Percentiles rank a stretch among this genome's conserved stretches.
phyloP scores from a whole-genome alignment of 1,140 invertebrate genomes.

The Achroia grisella region DNA sequence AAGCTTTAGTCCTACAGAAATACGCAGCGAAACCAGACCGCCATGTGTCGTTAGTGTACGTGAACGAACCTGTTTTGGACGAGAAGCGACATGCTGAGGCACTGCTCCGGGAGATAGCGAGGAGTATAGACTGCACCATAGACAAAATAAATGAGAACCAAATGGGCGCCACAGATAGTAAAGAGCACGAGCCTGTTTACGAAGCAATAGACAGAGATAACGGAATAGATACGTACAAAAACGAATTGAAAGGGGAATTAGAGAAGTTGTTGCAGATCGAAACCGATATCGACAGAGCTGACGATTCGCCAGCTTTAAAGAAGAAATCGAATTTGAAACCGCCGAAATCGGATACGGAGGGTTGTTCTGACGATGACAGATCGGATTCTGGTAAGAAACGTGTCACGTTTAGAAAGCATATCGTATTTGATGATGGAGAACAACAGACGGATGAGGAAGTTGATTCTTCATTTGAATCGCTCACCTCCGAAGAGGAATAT shows the following conservation, averaged over 20 bases:
- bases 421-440: constrained; percentile 61
- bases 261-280: constrained; percentile 37
- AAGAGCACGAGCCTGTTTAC: constrained; percentile 32
- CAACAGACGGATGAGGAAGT: constrained; percentile 59
- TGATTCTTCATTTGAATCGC: constrained; percentile 59
- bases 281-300: constrained; percentile 15
- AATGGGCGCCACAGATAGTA: constrained; percentile 55
- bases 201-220: constrained; percentile 29
- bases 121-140: constrained; percentile 53
- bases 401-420: constrained; percentile 58
- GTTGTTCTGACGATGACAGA: constrained; percentile 57
- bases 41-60: constrained; percentile 61
- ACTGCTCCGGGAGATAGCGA: constrained; percentile 53
- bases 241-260: constrained; percentile 45
- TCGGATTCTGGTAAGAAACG: constrained; percentile 56
- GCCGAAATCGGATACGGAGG: constrained; percentile 54
- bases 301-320: constrained; percentile 30
- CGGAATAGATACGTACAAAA: constrained; percentile 35
- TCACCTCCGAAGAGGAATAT: constrained; percentile 57
- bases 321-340: constrained; percentile 63
- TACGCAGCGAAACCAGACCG: constrained; percentile 42
- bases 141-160: constrained; percentile 40
- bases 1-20: constrained; percentile 56
- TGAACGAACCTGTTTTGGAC: constrained; percentile 37
- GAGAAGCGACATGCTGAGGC: constrained; percentile 54